Evolutionary conservation across 2,797 vertebrate species (phyloP).

Genomic region (Poeciliopsis paucimaculata): DNA sequence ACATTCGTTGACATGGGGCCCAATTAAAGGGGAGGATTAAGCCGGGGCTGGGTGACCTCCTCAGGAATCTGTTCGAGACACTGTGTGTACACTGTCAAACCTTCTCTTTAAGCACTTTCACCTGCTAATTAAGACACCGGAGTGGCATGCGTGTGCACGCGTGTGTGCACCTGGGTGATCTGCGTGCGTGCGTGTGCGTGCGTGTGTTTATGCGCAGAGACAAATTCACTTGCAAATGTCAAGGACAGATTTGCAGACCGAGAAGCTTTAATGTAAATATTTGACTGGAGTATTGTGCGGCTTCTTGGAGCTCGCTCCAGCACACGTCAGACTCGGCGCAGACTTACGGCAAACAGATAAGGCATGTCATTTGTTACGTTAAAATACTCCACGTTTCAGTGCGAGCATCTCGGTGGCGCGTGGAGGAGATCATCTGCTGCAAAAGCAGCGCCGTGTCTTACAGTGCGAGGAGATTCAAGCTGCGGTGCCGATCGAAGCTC

Average conservation of each 20-base stretch:
- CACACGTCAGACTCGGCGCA: conserved; percentile 41
- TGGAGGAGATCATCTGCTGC: conserved; percentile 47
- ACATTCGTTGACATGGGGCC: conserved; percentile 79
- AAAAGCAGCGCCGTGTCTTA: conserved; percentile 63
- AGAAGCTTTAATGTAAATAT: conserved; percentile 82
- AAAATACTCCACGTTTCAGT: conserved; percentile 56
- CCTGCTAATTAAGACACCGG: conserved; percentile 83
- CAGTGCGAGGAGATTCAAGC: conserved; percentile 63
- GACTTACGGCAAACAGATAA: conserved; percentile 51
- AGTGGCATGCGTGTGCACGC: background rate
- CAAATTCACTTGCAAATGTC: conserved; percentile 32
- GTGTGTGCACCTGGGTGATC: conserved; percentile 10
- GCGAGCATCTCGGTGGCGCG: conserved; percentile 43
- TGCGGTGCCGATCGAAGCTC: conserved; percentile 51
- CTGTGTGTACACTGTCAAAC: conserved; percentile 83
- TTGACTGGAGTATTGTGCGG: conserved; percentile 70
- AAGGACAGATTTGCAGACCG: conserved; percentile 67
- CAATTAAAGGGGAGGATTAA: conserved; percentile 88
- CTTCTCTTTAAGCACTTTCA: conserved; percentile 84
- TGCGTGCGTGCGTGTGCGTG: conserved; percentile 16
- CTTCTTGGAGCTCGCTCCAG: conserved; percentile 59
- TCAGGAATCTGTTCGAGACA: conserved; percentile 80
- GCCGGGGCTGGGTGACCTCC: conserved; percentile 84
- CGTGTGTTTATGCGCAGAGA: conserved; percentile 26
- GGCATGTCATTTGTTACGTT: conserved; percentile 62